A percentile compares a stretch with the other conserved stretches of the same genome.
phyloP scores from a whole-genome alignment of 2,888 invertebrate genomes.

The Thera britannica region DNA sequence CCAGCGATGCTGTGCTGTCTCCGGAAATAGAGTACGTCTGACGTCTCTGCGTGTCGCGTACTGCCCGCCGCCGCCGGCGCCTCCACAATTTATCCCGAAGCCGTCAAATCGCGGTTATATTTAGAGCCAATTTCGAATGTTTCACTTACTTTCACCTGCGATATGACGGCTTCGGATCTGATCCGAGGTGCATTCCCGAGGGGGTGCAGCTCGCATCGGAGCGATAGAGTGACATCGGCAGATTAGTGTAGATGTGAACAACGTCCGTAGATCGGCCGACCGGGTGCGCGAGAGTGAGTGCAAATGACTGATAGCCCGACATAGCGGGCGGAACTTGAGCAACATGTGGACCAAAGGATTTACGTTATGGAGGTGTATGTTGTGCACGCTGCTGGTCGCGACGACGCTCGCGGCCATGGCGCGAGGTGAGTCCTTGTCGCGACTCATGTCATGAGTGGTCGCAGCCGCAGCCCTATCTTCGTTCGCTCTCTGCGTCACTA shows the following conservation, averaged over 20 bases:
- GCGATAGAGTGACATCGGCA: constrained; percentile 51
- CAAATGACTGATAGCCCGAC: constrained; percentile 82
- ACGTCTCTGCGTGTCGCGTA: constrained; percentile 64
- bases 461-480: constrained; percentile 57
- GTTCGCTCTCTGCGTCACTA: constrained; percentile 74
- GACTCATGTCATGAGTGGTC: constrained; percentile 31
- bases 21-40: constrained; percentile 84
- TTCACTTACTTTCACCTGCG: constrained; percentile 48
- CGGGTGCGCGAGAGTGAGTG: constrained; percentile 83
- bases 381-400: constrained; percentile 78
- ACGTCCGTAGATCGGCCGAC: constrained; percentile 74
- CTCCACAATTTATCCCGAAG: constrained; percentile 59
- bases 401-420: constrained; percentile 73
- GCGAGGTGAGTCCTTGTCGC: constrained; percentile 74
- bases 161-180: constrained; percentile 63
- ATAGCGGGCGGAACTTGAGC: constrained; percentile 73
- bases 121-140: constrained; percentile 56
- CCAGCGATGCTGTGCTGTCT: constrained; percentile 86
- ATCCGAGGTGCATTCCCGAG: constrained; percentile 69
- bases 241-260: constrained; percentile 75
- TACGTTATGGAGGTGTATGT: constrained; percentile 80
- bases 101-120: constrained; percentile 74
- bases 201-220: constrained; percentile 63
- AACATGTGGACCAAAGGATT: constrained; percentile 83
- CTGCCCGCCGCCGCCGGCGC: constrained; percentile 46